Base-by-base conservation (phyloP, 2,113 vertebrate species). In the Phrynosoma blainvillii region DNA sequence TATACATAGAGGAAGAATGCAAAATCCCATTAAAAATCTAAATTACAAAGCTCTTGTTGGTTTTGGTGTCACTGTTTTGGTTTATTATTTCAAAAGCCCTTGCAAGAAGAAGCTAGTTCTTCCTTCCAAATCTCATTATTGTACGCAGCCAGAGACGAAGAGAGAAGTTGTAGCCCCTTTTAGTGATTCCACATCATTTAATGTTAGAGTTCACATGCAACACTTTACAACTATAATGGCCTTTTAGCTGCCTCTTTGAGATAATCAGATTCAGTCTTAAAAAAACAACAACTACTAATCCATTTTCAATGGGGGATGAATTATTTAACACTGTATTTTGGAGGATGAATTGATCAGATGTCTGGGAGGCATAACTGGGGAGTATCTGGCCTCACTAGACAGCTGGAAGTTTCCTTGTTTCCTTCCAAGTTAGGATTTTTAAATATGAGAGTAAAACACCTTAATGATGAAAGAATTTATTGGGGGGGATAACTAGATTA, bases 331-430 rank as follows among this genome's bases (percentile, higher is more conserved):
- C 23, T 86, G 47, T 11, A 82, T 85, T 40, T 25, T 80, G 86
- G 75, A 47, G 84, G n/a, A 65, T 74, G 62, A n/a, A 40, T 82
- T 89, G 74, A 14, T 0, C 5, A 87, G 70, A 0, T 88, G 81
- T 70, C 77, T 92, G 78, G 79, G 68, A 90, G 89, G 75, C 83
- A 16, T 16, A 70, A 21, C 0, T 85, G 89, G 78, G 86, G 11
- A 70, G 12, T 52, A 66, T 25, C 10, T 89, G 89, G 56, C 27
- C n/a, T 18, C 0, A 2, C 0, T 12, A 79, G 70, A 18, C 5
- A 52, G 89, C 68, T 0, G 0, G 13, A 30, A 79, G 32, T 82
- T 89, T 2, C 74, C 89, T 36, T 30, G 10, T 18, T 36, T 13
- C 8, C 5, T 16, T 16, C 88, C 10, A 47, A 8, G 18, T 13